phyloP scores from a whole-genome alignment of 2,888 invertebrate species.

The Agrochola lota region DNA sequence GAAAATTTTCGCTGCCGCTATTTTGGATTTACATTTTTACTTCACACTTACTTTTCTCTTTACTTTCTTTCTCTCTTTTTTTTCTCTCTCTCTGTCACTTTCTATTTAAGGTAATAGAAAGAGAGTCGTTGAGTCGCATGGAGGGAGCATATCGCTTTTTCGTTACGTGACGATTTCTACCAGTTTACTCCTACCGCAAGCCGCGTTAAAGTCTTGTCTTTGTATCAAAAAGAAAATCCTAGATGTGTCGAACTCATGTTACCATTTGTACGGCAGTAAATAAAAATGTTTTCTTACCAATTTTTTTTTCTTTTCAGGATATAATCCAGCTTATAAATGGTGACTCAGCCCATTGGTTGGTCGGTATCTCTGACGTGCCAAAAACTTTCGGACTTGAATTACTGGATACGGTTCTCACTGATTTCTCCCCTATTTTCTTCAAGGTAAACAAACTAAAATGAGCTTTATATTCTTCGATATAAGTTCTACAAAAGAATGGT shows the following conservation, averaged over 20 bases:
- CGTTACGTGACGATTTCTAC: too few relatives aligned
- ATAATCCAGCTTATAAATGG: constrained; percentile 99
- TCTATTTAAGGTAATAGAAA: too few relatives aligned
- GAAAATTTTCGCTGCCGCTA: too few relatives aligned
- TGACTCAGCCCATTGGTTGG: constrained; percentile 98
- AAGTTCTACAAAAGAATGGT: background rate
- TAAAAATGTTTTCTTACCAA: background rate
- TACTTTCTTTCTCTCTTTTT: too few relatives aligned
- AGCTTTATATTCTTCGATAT: background rate
- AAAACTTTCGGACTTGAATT: constrained; percentile 98
- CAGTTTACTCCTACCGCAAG: too few relatives aligned
- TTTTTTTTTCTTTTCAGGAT: constrained; percentile 91
- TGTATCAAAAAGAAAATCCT: background rate
- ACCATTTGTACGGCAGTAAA: background rate
- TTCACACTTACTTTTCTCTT: too few relatives aligned
- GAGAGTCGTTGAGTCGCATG: too few relatives aligned
- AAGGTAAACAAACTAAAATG: constrained; percentile 90
- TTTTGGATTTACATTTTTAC: too few relatives aligned
- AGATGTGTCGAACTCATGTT: background rate
- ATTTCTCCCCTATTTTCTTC: constrained; percentile 96
- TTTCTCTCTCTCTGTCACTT: too few relatives aligned
- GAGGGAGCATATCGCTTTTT: too few relatives aligned
- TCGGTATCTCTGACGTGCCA: constrained; percentile 99
- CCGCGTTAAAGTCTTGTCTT: too few relatives aligned
- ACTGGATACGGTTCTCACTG: constrained; percentile 97